phyloP scores from a whole-genome alignment of 1,140 invertebrate species.

The Melanaphis sacchari region DNA sequence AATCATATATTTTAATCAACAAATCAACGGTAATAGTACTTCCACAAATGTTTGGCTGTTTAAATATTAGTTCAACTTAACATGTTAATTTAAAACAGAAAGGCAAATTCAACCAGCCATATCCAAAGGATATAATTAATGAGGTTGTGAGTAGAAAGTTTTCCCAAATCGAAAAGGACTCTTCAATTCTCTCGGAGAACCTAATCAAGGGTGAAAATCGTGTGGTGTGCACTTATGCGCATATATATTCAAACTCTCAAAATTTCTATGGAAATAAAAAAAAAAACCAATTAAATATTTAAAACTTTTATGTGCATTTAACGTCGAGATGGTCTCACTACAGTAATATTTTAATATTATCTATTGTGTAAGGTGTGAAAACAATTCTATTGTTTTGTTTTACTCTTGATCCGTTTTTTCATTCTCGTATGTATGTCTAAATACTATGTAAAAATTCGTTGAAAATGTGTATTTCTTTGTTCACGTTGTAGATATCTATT shows the following conservation, averaged over 20 bases:
- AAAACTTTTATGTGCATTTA: neutral
- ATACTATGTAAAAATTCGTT: too few relatives aligned
- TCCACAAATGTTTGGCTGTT: slow-evolving; percentile 16
- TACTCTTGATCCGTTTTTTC: too few relatives aligned
- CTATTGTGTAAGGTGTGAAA: neutral
- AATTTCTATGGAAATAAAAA: neutral
- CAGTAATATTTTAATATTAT: neutral
- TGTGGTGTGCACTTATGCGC: neutral
- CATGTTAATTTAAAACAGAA: slow-evolving; percentile 40
- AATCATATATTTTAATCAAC: neutral
- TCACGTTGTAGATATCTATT: neutral
- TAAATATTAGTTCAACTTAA: slow-evolving; percentile 40
- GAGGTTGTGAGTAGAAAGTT: slow-evolving; percentile 16
- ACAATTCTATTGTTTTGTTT: neutral
- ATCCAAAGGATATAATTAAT: slow-evolving; percentile 43
- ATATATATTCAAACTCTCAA: neutral
- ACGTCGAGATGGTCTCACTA: neutral
- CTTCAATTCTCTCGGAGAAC: neutral
- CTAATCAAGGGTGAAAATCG: slow-evolving; percentile 30
- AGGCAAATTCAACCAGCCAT: slow-evolving; percentile 33
- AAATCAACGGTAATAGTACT: slow-evolving; percentile 13
- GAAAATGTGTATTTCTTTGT: too few relatives aligned
- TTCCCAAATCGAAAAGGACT: slow-evolving; percentile 29
- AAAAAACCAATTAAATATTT: neutral
- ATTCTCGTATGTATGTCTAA: too few relatives aligned